These are phyloP conservation scores for Cheilinus undulatus DNA, from an alignment of 2,113 vertebrate genomes.

Conservation along the genomic window DNA sequence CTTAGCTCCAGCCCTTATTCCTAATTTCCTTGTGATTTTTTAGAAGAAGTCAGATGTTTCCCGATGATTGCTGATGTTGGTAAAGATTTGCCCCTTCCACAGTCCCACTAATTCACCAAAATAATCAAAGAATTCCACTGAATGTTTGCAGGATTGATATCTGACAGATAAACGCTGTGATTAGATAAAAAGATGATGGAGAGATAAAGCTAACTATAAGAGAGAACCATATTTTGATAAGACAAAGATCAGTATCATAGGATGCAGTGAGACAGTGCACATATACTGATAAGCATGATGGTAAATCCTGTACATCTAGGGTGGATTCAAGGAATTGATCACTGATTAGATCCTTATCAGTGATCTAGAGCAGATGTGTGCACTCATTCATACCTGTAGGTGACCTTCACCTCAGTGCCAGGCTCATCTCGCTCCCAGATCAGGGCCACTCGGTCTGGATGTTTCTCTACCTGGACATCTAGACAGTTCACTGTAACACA, in stretches of 20 bases:
- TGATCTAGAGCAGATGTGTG: background rate
- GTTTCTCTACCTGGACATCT: slow-evolving; percentile 87
- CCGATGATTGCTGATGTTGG: too few relatives aligned
- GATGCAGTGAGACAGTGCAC: background rate
- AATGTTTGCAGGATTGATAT: background rate
- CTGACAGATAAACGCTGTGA: background rate
- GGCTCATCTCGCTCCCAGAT: slow-evolving; percentile 96
- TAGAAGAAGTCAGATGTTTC: too few relatives aligned
- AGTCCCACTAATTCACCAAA: too few relatives aligned
- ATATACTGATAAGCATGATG: background rate
- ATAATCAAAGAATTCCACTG: background rate
- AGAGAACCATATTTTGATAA: background rate
- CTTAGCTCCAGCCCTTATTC: background rate
- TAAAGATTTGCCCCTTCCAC: too few relatives aligned
- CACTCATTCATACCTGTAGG: slow-evolving; percentile 97
- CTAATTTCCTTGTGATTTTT: too few relatives aligned
- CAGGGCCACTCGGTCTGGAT: slow-evolving; percentile 88
- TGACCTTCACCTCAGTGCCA: slow-evolving; percentile 88
- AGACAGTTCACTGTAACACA: slow-evolving; percentile 89
- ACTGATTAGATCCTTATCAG: background rate
- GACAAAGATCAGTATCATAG: background rate
- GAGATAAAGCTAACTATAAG: too few relatives aligned
- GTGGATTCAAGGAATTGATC: background rate
- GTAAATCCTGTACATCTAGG: background rate
- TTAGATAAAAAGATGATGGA: background rate